A percentile compares a stretch with the other conserved stretches of the same genome.
Evolutionary conservation across 2,113 vertebrate genomes (phyloP).

Genomic region (Dromas ardeola): DNA sequence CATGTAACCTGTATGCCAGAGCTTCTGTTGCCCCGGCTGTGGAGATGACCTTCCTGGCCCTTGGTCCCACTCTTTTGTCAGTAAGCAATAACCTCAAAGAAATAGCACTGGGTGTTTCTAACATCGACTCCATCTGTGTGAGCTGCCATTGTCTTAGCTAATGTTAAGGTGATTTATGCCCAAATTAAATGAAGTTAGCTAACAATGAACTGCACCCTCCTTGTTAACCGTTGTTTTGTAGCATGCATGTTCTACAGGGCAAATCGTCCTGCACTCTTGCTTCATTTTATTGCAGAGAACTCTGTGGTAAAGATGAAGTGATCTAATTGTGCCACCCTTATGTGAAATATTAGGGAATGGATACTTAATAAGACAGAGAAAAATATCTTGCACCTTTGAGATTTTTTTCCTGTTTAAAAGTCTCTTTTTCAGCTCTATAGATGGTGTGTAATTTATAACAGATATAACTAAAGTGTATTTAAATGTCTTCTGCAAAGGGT

Average conservation of each 20-base stretch:
- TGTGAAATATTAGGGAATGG: neutral
- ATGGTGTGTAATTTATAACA: neutral
- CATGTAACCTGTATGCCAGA: neutral
- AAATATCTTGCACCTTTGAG: neutral
- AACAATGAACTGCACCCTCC: neutral
- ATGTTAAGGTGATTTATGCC: neutral
- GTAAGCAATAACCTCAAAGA: neutral
- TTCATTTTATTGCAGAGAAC: neutral
- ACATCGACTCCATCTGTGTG: neutral
- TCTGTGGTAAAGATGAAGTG: neutral
- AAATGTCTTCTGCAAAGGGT: neutral
- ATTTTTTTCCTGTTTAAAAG: neutral
- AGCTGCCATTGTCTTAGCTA: neutral
- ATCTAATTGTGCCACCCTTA: neutral
- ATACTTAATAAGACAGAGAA: neutral
- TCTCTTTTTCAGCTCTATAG: neutral
- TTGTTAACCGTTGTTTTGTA: conserved; percentile 2
- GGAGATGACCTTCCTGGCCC: neutral
- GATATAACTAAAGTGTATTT: neutral
- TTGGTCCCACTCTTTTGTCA: neutral
- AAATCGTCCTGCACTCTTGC: neutral
- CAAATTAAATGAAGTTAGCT: neutral
- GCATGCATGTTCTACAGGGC: neutral
- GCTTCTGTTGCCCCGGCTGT: neutral
- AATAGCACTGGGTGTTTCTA: neutral